Evolutionary conservation across 2,888 invertebrate genomes (phyloP).

Genomic region (Prenolepis imparis): DNA sequence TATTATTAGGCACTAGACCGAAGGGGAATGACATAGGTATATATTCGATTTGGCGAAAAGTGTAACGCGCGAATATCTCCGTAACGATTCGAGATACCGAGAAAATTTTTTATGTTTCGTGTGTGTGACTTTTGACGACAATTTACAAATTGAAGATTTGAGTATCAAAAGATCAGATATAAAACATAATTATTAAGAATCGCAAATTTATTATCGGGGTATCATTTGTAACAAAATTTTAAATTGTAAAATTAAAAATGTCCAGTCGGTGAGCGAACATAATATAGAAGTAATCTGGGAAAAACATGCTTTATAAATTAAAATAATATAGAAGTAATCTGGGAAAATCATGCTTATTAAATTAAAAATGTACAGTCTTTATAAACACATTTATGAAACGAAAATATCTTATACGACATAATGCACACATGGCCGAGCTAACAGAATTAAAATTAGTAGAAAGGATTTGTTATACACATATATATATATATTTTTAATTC

Average conservation of each 20-base stretch:
- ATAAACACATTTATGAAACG: not conserved
- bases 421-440: not conserved
- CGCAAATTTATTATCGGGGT: not conserved
- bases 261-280: not conserved
- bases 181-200: not conserved
- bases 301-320: not conserved
- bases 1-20: conserved; percentile 23
- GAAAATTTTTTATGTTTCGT: not conserved
- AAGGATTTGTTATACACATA: not conserved
- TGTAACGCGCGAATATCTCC: conserved; percentile 35
- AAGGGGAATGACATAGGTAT: not conserved
- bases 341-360: not conserved
- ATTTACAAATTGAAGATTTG: not conserved
- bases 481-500: not conserved
- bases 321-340: not conserved
- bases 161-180: conserved; percentile 4
- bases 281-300: not conserved
- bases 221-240: not conserved
- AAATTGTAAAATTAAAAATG: not conserved
- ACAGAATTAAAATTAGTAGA: not conserved
- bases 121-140: not conserved
- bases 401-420: not conserved
- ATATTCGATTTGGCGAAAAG: conserved; percentile 23
- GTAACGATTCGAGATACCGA: not conserved
- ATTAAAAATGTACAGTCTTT: not conserved